Evolutionary conservation across 2,113 vertebrate genomes (phyloP).

Genomic region (Charadrius vociferus): DNA sequence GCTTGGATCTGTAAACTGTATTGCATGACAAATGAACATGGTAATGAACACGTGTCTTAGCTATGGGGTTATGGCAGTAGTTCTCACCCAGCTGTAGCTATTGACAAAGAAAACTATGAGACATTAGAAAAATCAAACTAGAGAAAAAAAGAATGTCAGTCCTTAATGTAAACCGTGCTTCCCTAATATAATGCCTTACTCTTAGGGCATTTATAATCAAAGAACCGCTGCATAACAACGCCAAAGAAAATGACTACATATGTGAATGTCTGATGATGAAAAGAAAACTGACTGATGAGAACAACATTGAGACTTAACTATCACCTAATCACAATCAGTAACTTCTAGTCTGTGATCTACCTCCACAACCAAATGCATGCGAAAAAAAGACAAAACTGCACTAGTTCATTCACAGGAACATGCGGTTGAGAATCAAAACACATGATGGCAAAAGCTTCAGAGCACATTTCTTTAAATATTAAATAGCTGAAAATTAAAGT

Average conservation of each 20-base stretch:
- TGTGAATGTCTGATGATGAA: neutral
- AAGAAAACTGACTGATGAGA: slow-evolving; percentile 27
- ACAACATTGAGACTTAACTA: slow-evolving; percentile 8
- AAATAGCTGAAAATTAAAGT: slow-evolving; percentile 1
- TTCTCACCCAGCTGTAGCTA: neutral
- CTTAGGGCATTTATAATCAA: slow-evolving; percentile 6
- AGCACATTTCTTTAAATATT: neutral
- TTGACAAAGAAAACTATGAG: neutral
- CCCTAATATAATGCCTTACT: neutral
- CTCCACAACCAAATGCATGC: neutral
- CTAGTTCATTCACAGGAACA: neutral
- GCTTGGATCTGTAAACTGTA: neutral
- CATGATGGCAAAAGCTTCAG: neutral
- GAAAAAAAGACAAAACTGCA: neutral
- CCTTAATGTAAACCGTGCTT: neutral
- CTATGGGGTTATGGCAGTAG: neutral
- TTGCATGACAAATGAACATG: neutral
- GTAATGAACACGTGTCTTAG: neutral
- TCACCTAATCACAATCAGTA: slow-evolving; percentile 46
- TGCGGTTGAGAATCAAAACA: neutral
- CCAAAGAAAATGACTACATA: neutral
- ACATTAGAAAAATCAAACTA: neutral
- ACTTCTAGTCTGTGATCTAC: neutral
- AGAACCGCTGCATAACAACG: neutral
- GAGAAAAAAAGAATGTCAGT: neutral